Conservation (phyloP, 2,888 invertebrate genomes). For the Oscheius sp. region DNA sequence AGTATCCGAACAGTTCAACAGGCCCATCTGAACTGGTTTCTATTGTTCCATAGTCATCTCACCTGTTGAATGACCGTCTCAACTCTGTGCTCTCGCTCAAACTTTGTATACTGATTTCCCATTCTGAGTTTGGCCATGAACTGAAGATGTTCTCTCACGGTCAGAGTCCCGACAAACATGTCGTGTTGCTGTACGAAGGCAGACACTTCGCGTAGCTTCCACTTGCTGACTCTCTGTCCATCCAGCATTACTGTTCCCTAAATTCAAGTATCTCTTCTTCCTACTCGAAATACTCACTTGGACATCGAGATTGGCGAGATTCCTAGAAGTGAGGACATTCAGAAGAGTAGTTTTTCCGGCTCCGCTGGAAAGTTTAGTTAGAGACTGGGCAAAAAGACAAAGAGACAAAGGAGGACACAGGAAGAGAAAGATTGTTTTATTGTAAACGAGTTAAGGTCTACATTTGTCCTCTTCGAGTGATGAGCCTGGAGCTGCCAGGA, state of each 20-base stretch:
- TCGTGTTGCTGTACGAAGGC: slow-evolving; percentile 94
- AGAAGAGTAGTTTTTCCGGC: slow-evolving; percentile 91
- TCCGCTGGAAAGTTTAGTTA: slow-evolving; percentile 55
- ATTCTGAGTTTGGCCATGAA: slow-evolving; percentile 82
- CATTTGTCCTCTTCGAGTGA: slow-evolving; percentile 11
- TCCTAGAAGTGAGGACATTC: slow-evolving; percentile 85
- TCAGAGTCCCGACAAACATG: slow-evolving; percentile 83
- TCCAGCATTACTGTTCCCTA: slow-evolving; percentile 52
- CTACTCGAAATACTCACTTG: slow-evolving; percentile 1
- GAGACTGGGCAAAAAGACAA: neutral
- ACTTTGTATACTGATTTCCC: slow-evolving; percentile 80
- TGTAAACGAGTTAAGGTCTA: neutral
- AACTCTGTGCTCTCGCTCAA: slow-evolving; percentile 81
- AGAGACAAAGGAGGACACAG: neutral
- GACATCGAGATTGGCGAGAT: slow-evolving; percentile 58
- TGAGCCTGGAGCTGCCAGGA: slow-evolving; percentile 9
- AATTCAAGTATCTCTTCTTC: neutral
- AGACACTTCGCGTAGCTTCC: slow-evolving; percentile 75
- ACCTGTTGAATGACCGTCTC: slow-evolving; percentile 77
- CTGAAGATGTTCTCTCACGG: slow-evolving; percentile 87
- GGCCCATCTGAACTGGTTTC: slow-evolving; percentile 80
- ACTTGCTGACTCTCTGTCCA: slow-evolving; percentile 58
- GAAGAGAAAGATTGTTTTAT: neutral
- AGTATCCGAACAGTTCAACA: slow-evolving; percentile 82
- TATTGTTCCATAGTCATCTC: neutral